Evolutionary conservation across 2,888 invertebrate species (phyloP).

Genomic region (Caenorhabditis macrosperma): DNA sequence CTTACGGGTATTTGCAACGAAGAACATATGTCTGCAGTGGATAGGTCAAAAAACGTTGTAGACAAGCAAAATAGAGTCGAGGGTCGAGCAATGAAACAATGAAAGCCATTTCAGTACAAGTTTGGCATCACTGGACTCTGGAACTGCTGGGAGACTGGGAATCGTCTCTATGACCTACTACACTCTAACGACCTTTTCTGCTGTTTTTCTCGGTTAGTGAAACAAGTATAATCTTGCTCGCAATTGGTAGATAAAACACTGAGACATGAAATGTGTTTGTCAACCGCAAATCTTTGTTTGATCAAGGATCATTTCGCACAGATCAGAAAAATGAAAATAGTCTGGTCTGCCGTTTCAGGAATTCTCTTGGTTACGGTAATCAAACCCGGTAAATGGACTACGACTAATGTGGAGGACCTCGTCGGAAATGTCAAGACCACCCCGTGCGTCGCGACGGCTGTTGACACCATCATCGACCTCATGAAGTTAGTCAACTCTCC

Average conservation of each 20-base stretch:
- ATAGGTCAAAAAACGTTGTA: background rate
- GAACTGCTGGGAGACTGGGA: constrained; percentile 73
- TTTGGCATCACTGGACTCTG: constrained; percentile 71
- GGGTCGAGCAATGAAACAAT: background rate
- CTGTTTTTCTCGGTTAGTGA: constrained; percentile 67
- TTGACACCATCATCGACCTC: constrained; percentile 74
- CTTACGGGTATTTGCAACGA: constrained; percentile 10
- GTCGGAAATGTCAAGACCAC: constrained; percentile 66
- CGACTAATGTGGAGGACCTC: constrained; percentile 68
- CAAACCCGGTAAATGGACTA: constrained; percentile 85
- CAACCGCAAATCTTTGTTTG: too few relatives aligned
- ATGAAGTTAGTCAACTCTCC: constrained; percentile 57
- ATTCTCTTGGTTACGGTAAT: constrained; percentile 92
- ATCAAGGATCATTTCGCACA: too few relatives aligned
- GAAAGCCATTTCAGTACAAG: constrained; percentile 63
- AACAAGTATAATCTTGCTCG: background rate
- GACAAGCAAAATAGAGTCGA: background rate
- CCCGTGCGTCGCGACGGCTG: constrained; percentile 71
- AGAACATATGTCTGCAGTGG: constrained; percentile 21
- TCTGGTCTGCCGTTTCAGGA: constrained; percentile 79
- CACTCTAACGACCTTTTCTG: constrained; percentile 69
- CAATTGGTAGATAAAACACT: too few relatives aligned
- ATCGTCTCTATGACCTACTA: constrained; percentile 68
- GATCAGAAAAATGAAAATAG: too few relatives aligned
- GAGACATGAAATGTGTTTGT: too few relatives aligned